Evolutionary conservation across 2,113 vertebrate genomes (phyloP), one percentile per base, ranked within the genome.

Genomic region (Oxyura jamaicensis): DNA sequence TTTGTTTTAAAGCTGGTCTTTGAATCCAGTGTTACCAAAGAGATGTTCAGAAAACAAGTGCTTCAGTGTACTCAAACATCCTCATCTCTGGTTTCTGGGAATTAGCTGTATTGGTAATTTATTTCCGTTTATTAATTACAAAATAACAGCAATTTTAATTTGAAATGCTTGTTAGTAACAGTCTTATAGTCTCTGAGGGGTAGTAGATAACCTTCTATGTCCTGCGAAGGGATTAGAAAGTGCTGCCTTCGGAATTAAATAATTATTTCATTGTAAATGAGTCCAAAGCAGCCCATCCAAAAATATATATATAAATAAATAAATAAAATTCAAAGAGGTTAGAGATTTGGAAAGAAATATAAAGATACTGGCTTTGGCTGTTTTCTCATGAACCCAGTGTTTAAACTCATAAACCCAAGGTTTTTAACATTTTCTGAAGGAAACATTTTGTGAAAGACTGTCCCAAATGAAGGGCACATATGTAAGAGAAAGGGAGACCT

Each of bases 241-340:
- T 86, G 46, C 23, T 86, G 9, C 41, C 71, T 31, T 69, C 83
- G 65, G 92, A 92, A 48, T 77, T 52, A 87, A 90, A 90, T 96
- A 95, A 97, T 97, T 97, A 93, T 96, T 96, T 97, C 91, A 90
- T 35, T 90, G 74, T 96, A 97, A 96, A 95, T 78, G 69, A 97
- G n/a, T 94, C 91, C 76, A 96, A 95, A 95, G 19, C 68, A 95
- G 78, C 68, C 71, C 93, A 68, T 96, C 35, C 46, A 86, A 96
- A 94, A 48, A 48, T 13, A 41, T 8, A 39, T 39, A 39, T 8
- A 39, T 39, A 41, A 41, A 41, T 41, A 41, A 41, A 39, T 39
- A 39, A 41, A 21, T 19, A 48, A 48, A 84, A 26, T 21, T 52
- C 68, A 81, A 94, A 81, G 58, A 87, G 67, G 55, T 76, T 87